Conservation (phyloP, 2,113 vertebrate species). For the Passer domesticus region DNA sequence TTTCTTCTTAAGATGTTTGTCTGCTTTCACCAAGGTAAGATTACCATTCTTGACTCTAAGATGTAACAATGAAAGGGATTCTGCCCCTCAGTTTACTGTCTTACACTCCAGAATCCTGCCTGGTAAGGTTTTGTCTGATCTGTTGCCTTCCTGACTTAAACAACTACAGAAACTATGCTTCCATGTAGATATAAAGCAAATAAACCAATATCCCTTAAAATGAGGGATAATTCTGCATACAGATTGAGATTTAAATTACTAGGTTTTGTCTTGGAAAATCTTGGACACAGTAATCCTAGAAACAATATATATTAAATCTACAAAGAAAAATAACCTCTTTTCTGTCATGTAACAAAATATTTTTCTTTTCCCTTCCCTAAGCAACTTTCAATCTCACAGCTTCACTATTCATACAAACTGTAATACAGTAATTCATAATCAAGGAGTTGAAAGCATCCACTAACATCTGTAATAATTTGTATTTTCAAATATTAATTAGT, state of each 20-base stretch:
- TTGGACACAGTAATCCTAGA: background rate
- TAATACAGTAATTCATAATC: background rate
- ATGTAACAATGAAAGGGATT: background rate
- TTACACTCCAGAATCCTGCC: background rate
- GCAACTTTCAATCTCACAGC: background rate
- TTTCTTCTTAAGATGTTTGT: background rate
- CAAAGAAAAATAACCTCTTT: background rate
- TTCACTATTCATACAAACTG: background rate
- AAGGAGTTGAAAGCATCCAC: background rate
- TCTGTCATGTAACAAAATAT: background rate
- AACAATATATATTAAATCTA: background rate
- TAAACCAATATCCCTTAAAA: background rate
- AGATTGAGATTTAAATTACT: background rate
- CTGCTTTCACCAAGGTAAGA: background rate
- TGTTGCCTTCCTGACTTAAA: background rate
- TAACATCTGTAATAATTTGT: background rate
- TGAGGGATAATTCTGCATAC: background rate
- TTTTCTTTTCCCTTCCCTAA: background rate
- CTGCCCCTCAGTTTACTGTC: background rate
- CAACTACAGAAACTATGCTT: background rate
- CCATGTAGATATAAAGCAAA: background rate
- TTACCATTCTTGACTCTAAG: background rate
- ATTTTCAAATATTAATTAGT: background rate
- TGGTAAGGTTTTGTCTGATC: background rate
- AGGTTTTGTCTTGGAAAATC: background rate